Evolutionary conservation across 2,113 vertebrate genomes (phyloP), one percentile per base, ranked within the genome.

Genomic region (Mesembrinibis cayennensis): DNA sequence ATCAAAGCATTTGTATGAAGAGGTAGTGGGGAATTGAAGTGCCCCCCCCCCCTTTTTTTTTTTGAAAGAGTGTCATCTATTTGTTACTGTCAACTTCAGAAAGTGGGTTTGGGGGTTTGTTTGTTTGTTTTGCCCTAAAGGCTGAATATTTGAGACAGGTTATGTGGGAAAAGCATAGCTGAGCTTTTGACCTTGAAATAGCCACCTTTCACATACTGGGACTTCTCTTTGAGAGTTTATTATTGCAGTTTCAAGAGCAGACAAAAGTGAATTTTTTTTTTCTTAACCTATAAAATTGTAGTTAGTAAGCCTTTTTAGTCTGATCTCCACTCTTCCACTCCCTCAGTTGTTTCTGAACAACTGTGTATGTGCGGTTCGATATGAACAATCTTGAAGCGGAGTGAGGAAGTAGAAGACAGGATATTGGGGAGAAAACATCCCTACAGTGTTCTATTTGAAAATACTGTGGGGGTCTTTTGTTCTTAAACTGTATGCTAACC

Each of bases 371-470:
- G 36, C 74, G 44, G 16, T 65, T 65, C n/a, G 13, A 27, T 87
- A 40, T 1, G 1, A 49, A 49, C 34, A 21, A 9, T 71, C 45
- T 40, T 58, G 29, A 74, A 79, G n/a, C 0, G 6, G 10, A 7
- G 4, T 42, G 22, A 71, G 85, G 45, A 47, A 44, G 19, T 17
- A 74, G 45, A 84, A 36, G 7, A 32, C 22, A 52, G 36, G 73
- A 18, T 76, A 20, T 67, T 71, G 2, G 1, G 26, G 47, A 88
- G 52, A n/a, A 79, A 40, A 56, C 15, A 55, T n/a, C 19, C 4
- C 9, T 72, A 1, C 29, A 13, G 6, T 49, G 30, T 90, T 70
- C 18, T 61, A 0, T 38, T 72, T 66, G 26, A 59, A 56, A 88
- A 44, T 72, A 30, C 6, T 18, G 1, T 17, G 13, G 7, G 3